phyloP scores from a whole-genome alignment of 92 coral and sea anemone species.

The Montipora capitata region DNA sequence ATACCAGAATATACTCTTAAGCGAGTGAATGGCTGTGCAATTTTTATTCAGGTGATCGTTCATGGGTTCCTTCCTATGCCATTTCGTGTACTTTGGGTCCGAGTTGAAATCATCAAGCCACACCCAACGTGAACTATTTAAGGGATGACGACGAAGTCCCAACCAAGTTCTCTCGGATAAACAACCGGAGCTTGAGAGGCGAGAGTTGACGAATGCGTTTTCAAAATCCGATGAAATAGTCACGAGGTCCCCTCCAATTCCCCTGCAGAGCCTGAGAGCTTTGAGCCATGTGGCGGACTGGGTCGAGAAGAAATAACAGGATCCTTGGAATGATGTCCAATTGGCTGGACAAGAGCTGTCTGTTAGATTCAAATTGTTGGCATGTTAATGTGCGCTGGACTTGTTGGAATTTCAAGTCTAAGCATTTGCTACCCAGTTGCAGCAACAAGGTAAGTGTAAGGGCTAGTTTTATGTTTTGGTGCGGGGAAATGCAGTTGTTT shows the following conservation, averaged over 20 bases:
- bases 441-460: too few species aligned
- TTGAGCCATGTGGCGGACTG: conserved; percentile 25
- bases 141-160: conserved; percentile 53
- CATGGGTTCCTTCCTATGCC: conserved; percentile 57
- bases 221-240: conserved; percentile 32
- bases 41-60: conserved; percentile 30
- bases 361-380: not conserved
- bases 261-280: conserved; percentile 40
- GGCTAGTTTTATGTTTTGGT: too few species aligned
- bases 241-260: conserved; percentile 39
- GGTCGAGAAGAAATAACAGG: conserved; percentile 53
- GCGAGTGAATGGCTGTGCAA: conserved; percentile 37
- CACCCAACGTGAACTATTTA: conserved; percentile 29
- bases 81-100: conserved; percentile 35
- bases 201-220: conserved; percentile 46
- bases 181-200: conserved; percentile 22
- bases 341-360: conserved; percentile 17
- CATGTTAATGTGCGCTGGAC: not conserved
- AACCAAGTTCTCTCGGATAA: conserved; percentile 35
- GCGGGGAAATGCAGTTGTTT: too few species aligned
- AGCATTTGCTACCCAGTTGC: too few species aligned
- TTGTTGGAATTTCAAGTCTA: not conserved
- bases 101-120: conserved; percentile 14
- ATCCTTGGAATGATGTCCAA: conserved; percentile 28
- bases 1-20: conserved; percentile 50